Base-by-base conservation (phyloP, 1,140 invertebrate species). In the Drosophila persimilis region DNA sequence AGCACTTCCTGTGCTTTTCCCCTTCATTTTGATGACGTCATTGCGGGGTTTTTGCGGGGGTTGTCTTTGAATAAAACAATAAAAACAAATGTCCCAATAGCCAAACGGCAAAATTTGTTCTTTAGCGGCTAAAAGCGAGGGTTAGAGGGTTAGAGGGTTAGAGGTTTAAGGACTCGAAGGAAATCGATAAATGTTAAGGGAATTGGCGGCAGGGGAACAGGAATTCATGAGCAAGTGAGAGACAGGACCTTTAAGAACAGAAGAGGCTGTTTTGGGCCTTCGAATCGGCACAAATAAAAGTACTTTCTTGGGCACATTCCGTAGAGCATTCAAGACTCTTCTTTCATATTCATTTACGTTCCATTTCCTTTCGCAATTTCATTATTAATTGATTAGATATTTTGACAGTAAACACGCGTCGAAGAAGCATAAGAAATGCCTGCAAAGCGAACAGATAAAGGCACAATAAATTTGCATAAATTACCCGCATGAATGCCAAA, bases 381-480 rank as follows among this genome's bases (percentile, higher is more conserved):
- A 72, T 81, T 88, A 78, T 74, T 75, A 86, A 88, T 88, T 86
- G 78, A 88, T 88, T 81, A 65, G 62, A 80, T 85, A 88, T 86
- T 86, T 67, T 83, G 81, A 88, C 81, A 83, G 74, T 56, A 73
- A 70, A 64, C 83, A 86, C 83, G 84, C 84, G 83, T 63, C 77
- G 47, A 29, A 57, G 59, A 45, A 45, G 5, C 39, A 51, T n/a
- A 65, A 72, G 56, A 71, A 72, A 72, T 73, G 67, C 67, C 67
- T 70, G 69, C 35, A 60, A 72, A 74, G 53, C 43, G 55, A 48
- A 58, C 77, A 70, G 78, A 88, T 83, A 83, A 88, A 73, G 75
- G 78, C 73, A 70, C 71, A 88, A 89, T 89, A 86, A 86, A 88
- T 86, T 86, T 88, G 74, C 83, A 88, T 86, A 86, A 86, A 86